Evolutionary conservation across 2,888 invertebrate genomes (phyloP), one percentile per base, ranked within the genome.

Genomic region (Chrysodeixis includens): DNA sequence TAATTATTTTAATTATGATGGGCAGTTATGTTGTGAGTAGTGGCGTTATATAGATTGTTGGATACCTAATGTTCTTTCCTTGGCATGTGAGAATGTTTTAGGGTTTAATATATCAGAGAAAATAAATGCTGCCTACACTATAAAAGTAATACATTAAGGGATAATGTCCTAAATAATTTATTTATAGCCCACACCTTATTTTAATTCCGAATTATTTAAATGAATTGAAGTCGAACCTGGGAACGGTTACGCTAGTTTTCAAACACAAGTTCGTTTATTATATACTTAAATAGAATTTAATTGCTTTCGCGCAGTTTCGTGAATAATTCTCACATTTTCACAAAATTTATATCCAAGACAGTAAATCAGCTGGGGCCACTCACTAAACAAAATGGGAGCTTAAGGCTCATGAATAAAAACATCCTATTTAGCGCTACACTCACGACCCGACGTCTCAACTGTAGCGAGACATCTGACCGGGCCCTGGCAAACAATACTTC

Each of bases 351-450:
- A 90, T 90, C 91, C 83, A 87, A 88, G 86, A 89, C 91, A 88
- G 91, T 94, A 93, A 94, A 94, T 94, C 93, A 93, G 92, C 89
- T 87, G 89, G 88, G 89, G 89, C 90, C 90, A 91, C 92, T 90
- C 89, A 90, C 93, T 90, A 92, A 93, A 93, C 92, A 92, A 92
- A 93, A 93, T 93, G 90, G 93, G 90, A 91, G 91, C 90, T 90
- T 88, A 87, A 86, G 86, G 82, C 92, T 95, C 94, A 94, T 94
- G 94, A 94, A 95, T 95, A 94, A 94, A 94, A 93, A 94, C 94
- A 94, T 92, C 88, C 93, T 94, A 95, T 94, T 95, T 94, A 94
- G 92, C 93, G 93, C 90, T 90, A 91, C 92, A 88, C 88, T 90
- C 90, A 82, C 87, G 88, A 86, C 86, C 86, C 87, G 88, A 86